A percentile compares a stretch with the other conserved stretches of the same genome.
phyloP scores from a whole-genome alignment of 2,113 vertebrate genomes.

The Gymnogyps californianus region DNA sequence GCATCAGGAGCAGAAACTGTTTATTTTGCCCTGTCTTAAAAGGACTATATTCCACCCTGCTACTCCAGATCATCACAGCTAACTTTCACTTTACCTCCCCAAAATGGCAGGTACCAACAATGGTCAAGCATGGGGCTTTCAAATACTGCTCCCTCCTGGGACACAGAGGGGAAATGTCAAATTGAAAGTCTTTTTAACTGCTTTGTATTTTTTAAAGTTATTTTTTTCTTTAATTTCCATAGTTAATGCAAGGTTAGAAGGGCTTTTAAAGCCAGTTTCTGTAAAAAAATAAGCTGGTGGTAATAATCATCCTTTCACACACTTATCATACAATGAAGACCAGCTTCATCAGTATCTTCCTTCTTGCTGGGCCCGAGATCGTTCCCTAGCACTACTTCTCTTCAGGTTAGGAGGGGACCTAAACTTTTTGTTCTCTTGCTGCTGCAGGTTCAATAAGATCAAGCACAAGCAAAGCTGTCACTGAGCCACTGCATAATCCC shows the following conservation, averaged over 20 bases:
- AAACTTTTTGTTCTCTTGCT: background rate
- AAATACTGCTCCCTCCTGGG: background rate
- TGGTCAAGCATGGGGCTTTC: background rate
- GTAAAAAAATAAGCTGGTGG: background rate
- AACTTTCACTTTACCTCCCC: background rate
- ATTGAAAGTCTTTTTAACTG: background rate
- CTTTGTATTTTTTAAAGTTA: background rate
- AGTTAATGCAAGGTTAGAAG: background rate
- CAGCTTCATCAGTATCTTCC: background rate
- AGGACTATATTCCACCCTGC: accelerated
- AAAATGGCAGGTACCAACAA: background rate
- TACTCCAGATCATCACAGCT: background rate
- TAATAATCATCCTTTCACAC: background rate
- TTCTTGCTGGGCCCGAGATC: background rate
- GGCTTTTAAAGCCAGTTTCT: background rate
- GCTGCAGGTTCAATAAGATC: background rate
- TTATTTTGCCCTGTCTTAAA: background rate
- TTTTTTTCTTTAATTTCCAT: background rate
- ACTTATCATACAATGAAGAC: accelerated
- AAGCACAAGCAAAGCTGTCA: background rate
- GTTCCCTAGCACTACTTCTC: background rate
- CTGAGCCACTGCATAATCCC: accelerated
- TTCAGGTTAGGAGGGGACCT: background rate
- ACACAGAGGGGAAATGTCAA: background rate
- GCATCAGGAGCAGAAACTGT: background rate